A percentile compares a stretch with the other conserved stretches of the same genome.
Evolutionary conservation across 2,888 invertebrate species (phyloP).

Genomic region (Hirtodrosophila histrioides): DNA sequence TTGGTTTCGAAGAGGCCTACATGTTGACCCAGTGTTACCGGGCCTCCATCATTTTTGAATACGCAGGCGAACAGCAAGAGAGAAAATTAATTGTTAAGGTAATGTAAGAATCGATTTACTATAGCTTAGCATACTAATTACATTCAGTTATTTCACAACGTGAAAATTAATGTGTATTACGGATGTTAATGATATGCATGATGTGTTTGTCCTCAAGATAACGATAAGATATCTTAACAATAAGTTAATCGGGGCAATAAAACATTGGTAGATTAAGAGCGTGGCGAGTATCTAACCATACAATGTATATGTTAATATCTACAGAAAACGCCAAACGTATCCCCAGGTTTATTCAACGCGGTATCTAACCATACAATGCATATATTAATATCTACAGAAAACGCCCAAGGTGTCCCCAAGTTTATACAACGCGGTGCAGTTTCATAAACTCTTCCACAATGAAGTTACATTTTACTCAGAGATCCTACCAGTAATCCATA

Average conservation of each 20-base stretch:
- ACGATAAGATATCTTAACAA: background rate
- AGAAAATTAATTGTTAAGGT: conserved; percentile 79
- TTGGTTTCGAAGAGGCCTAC: conserved; percentile 76
- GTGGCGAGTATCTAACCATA: background rate
- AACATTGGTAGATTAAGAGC: background rate
- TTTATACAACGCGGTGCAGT: conserved; percentile 71
- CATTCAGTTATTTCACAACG: conserved; percentile 1
- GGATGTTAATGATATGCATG: background rate
- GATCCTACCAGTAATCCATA: conserved; percentile 74
- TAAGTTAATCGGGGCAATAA: conserved; percentile 2
- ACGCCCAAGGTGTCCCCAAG: conserved; percentile 75
- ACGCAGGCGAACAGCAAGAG: conserved; percentile 10
- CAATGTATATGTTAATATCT: conserved; percentile 3
- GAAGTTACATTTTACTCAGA: conserved; percentile 80
- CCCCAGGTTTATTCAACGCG: conserved; percentile 66
- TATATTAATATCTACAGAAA: conserved; percentile 65
- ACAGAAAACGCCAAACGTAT: conserved; percentile 80
- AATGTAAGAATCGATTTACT: conserved; percentile 59
- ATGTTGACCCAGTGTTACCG: conserved; percentile 81
- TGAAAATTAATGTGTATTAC: background rate
- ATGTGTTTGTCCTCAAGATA: background rate
- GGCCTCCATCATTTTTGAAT: conserved; percentile 64
- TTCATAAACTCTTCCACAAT: conserved; percentile 77
- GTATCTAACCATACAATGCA: conserved; percentile 13
- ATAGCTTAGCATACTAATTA: background rate